Evolutionary conservation across 2,113 vertebrate species (phyloP).

Genomic region (Lasiurus cinereus): DNA sequence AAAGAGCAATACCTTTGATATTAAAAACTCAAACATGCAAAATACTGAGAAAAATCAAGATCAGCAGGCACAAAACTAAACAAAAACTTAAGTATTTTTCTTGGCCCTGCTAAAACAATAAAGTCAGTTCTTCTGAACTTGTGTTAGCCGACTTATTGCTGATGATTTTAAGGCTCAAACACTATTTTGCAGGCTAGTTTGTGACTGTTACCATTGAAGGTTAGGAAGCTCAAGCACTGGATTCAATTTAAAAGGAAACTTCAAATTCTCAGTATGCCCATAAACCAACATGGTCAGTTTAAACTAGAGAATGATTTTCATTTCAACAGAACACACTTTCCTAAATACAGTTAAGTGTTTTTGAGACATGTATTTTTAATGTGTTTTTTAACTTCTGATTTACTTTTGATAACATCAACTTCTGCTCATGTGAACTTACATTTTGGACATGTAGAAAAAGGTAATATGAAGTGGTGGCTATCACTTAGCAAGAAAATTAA

Average conservation of each 20-base stretch:
- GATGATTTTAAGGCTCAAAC: constrained; percentile 75
- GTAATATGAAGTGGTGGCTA: constrained; percentile 85
- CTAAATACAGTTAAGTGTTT: constrained; percentile 72
- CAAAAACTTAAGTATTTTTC: constrained; percentile 78
- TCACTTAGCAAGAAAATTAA: constrained; percentile 85
- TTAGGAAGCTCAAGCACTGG: constrained; percentile 67
- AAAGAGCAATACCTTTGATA: constrained; percentile 91
- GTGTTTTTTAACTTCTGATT: constrained; percentile 80
- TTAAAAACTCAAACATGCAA: constrained; percentile 87
- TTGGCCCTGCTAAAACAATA: constrained; percentile 78
- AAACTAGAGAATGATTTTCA: constrained; percentile 81
- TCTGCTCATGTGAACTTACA: constrained; percentile 84
- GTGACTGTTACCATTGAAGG: constrained; percentile 16
- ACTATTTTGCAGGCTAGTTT: constrained; percentile 71
- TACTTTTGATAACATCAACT: constrained; percentile 83
- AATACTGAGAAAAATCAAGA: constrained; percentile 82
- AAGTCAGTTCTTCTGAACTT: constrained; percentile 81
- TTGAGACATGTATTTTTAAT: constrained; percentile 64
- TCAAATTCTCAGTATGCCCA: constrained; percentile 73
- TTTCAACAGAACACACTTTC: constrained; percentile 80
- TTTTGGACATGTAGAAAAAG: constrained; percentile 82
- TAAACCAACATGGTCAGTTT: constrained; percentile 75
- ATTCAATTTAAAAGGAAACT: constrained; percentile 70
- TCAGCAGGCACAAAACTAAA: constrained; percentile 78
- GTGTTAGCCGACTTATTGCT: constrained; percentile 67